Percentiles rank a stretch among this genome's conserved stretches.
Evolutionary conservation across 2,797 vertebrate genomes (phyloP).

Genomic region (Pantherophis vulpinus): DNA sequence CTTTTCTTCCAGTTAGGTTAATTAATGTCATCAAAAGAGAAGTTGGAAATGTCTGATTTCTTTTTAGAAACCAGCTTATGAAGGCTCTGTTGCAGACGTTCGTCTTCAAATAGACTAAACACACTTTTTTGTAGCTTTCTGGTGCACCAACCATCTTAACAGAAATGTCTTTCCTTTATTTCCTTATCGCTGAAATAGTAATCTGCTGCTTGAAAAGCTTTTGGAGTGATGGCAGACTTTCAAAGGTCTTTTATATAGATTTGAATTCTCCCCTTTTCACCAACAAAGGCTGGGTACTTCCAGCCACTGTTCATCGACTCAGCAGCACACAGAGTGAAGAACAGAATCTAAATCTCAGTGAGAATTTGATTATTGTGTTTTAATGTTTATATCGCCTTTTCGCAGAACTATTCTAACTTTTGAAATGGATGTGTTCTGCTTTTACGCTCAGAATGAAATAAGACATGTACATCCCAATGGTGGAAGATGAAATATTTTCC

Average conservation of each 20-base stretch:
- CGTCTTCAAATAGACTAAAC: slow-evolving; percentile 36
- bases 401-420: slow-evolving; percentile 2
- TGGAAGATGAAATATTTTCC: background rate
- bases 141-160: slow-evolving; percentile 36
- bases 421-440: slow-evolving; percentile 34
- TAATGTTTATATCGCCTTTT: background rate
- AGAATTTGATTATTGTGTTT: slow-evolving; percentile 36
- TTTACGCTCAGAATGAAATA: slow-evolving; percentile 21
- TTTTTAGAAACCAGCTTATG: slow-evolving; percentile 49
- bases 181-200: slow-evolving; percentile 46
- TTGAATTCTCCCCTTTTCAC: background rate
- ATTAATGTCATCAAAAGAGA: slow-evolving; percentile 57
- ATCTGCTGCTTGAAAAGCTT: slow-evolving; percentile 43
- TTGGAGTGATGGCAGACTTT: slow-evolving; percentile 45
- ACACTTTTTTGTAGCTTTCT: slow-evolving; percentile 53
- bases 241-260: slow-evolving; percentile 48
- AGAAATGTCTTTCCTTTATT: slow-evolving; percentile 49
- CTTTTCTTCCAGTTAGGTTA: slow-evolving; percentile 56
- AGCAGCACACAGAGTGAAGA: slow-evolving; percentile 20
- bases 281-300: background rate
- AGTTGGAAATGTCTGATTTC: slow-evolving; percentile 51
- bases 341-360: slow-evolving; percentile 22
- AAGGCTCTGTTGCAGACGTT: slow-evolving; percentile 34
- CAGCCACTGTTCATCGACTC: slow-evolving; percentile 19
- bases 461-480: slow-evolving; percentile 25